These are phyloP conservation scores for Trisateles emortualis DNA, from an alignment of 2,888 invertebrate genomes.

Conservation along the genomic window DNA sequence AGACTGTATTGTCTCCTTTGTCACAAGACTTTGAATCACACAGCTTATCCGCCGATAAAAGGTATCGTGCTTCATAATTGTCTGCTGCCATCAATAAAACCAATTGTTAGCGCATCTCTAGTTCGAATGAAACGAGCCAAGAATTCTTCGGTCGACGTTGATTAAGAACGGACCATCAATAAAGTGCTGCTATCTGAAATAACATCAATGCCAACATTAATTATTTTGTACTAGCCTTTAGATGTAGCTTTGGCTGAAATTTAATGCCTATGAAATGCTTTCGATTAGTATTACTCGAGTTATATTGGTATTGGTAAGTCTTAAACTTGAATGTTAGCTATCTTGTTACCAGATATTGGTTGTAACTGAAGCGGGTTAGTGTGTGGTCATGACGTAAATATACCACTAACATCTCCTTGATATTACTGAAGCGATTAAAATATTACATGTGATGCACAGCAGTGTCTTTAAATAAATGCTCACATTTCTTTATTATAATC, in stretches of 20 bases:
- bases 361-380: conserved; percentile 6
- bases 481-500: too few species aligned
- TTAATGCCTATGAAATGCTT: conserved; percentile 30
- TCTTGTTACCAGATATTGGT: neutral
- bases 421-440: neutral
- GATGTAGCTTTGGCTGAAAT: conserved; percentile 19
- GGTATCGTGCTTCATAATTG: conserved; percentile 38
- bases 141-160: conserved; percentile 69
- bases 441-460: too few species aligned
- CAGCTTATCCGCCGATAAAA: conserved; percentile 19
- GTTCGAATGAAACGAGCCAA: conserved; percentile 48
- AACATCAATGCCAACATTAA: conserved; percentile 71
- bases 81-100: conserved; percentile 42
- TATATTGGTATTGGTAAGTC: neutral
- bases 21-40: conserved; percentile 8
- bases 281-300: conserved; percentile 30
- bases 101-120: conserved; percentile 44
- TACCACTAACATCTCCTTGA: neutral
- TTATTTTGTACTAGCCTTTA: conserved; percentile 58
- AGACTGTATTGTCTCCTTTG: neutral
- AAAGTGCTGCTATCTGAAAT: conserved; percentile 67
- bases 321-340: neutral
- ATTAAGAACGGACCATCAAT: conserved; percentile 78
- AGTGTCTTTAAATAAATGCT: too few species aligned
- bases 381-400: conserved; percentile 3